Conservation (phyloP, 2,888 invertebrate genomes). For the Leptarthrus brevirostris region DNA sequence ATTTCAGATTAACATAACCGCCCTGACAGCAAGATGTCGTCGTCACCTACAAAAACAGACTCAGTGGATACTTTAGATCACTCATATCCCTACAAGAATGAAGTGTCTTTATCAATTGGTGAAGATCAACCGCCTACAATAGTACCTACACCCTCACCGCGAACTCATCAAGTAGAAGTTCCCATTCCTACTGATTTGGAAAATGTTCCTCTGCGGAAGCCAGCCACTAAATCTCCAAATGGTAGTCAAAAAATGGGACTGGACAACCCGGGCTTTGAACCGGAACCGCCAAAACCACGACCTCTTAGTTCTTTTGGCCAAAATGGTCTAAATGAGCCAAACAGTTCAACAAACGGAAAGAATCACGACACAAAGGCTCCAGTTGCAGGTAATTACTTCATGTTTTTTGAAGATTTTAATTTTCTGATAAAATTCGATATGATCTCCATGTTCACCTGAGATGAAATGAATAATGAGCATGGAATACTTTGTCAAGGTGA, state of each 20-base stretch:
- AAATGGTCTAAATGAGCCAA: conserved; percentile 54
- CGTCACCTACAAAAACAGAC: conserved; percentile 52
- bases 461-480: too few species aligned
- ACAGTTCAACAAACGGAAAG: conserved; percentile 52
- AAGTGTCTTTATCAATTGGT: conserved; percentile 56
- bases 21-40: conserved; percentile 53
- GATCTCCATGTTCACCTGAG: background rate
- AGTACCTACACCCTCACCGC: conserved; percentile 56
- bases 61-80: conserved; percentile 50
- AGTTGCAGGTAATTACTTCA: conserved; percentile 46
- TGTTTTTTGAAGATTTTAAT: background rate
- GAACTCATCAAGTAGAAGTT: conserved; percentile 49
- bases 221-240: conserved; percentile 52
- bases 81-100: conserved; percentile 55
- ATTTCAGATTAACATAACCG: conserved; percentile 53
- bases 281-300: conserved; percentile 52
- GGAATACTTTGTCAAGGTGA: too few species aligned
- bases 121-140: conserved; percentile 55
- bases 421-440: conserved; percentile 8
- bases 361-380: conserved; percentile 51
- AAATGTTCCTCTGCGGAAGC: conserved; percentile 52
- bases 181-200: conserved; percentile 52
- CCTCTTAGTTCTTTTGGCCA: conserved; percentile 56
- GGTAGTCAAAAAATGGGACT: conserved; percentile 54
- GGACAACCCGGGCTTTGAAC: conserved; percentile 56